These are phyloP conservation scores for Pelvicachromis taeniatus DNA, from an alignment of 2,113 vertebrate genomes.

Conservation along the genomic window DNA sequence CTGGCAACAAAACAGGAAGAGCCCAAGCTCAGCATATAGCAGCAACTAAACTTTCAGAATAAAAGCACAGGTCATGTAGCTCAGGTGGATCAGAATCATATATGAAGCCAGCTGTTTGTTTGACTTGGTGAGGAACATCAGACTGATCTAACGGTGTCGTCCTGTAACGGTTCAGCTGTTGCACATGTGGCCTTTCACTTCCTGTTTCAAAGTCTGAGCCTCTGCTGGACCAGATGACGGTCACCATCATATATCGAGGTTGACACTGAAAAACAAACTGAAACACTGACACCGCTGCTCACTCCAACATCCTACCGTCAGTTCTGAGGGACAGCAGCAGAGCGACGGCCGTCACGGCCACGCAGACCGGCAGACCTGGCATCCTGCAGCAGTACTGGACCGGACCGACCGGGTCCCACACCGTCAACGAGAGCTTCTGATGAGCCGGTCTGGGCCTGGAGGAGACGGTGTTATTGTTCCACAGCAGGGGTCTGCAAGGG, in stretches of 20 bases:
- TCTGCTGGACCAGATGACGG: fast-evolving
- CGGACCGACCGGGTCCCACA: not conserved
- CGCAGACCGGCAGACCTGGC: slow-evolving; percentile 23
- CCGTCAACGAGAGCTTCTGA: not conserved
- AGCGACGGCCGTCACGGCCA: slow-evolving; percentile 24
- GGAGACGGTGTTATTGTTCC: not conserved
- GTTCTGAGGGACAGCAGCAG: slow-evolving; percentile 49
- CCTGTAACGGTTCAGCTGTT: too few species aligned
- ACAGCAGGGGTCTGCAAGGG: not conserved
- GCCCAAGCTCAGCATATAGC: not conserved
- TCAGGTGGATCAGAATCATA: too few species aligned
- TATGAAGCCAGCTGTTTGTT: not conserved
- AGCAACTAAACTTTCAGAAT: not conserved
- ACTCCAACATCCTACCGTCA: slow-evolving; percentile 39
- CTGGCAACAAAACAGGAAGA: not conserved
- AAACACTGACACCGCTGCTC: not conserved
- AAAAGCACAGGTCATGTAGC: not conserved
- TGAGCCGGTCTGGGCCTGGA: not conserved
- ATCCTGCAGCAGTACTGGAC: slow-evolving; percentile 44
- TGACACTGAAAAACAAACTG: not conserved
- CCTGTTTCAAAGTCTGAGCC: not conserved
- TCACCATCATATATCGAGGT: not conserved
- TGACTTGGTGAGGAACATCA: too few species aligned
- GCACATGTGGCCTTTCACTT: not conserved
- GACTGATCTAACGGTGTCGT: too few species aligned